These are phyloP conservation scores for Morelia viridis DNA, from an alignment of 2,797 vertebrate species.

Conservation along the genomic window DNA sequence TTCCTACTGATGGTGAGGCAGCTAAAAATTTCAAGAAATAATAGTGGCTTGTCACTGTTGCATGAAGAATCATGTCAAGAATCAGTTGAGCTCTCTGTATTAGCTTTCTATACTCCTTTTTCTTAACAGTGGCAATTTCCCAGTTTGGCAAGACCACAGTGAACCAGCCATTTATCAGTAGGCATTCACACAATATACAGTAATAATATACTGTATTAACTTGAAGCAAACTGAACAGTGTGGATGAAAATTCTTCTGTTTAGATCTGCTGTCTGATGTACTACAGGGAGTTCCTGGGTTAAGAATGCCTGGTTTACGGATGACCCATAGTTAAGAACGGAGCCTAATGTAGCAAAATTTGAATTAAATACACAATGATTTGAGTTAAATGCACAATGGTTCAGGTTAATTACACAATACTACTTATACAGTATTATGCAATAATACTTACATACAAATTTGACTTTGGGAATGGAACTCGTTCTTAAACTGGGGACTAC, in stretches of 20 bases:
- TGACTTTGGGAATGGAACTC: too few relatives aligned
- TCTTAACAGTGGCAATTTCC: slow-evolving; percentile 58
- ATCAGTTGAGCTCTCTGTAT: slow-evolving; percentile 35
- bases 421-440: too few relatives aligned
- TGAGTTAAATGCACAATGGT: too few relatives aligned
- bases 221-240: slow-evolving; percentile 14
- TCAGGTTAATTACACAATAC: too few relatives aligned
- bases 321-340: too few relatives aligned
- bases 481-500: too few relatives aligned
- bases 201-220: slow-evolving; percentile 17
- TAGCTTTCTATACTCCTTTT: slow-evolving; percentile 56
- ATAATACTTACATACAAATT: too few relatives aligned
- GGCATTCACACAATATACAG: slow-evolving; percentile 49
- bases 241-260: slow-evolving; percentile 51
- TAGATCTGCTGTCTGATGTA: slow-evolving; percentile 21
- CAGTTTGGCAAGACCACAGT: slow-evolving; percentile 56
- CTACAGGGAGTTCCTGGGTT: not conserved
- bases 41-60: slow-evolving; percentile 47
- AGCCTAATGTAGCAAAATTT: too few relatives aligned
- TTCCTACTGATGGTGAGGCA: slow-evolving; percentile 43
- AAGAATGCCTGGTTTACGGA: too few relatives aligned
- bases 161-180: slow-evolving; percentile 60
- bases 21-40: slow-evolving; percentile 40
- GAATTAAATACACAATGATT: too few relatives aligned
- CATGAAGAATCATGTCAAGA: slow-evolving; percentile 40